A percentile compares a stretch with the other conserved stretches of the same genome.
Evolutionary conservation across 2,888 invertebrate species (phyloP).

Genomic region (Pyrrhosoma nymphula): DNA sequence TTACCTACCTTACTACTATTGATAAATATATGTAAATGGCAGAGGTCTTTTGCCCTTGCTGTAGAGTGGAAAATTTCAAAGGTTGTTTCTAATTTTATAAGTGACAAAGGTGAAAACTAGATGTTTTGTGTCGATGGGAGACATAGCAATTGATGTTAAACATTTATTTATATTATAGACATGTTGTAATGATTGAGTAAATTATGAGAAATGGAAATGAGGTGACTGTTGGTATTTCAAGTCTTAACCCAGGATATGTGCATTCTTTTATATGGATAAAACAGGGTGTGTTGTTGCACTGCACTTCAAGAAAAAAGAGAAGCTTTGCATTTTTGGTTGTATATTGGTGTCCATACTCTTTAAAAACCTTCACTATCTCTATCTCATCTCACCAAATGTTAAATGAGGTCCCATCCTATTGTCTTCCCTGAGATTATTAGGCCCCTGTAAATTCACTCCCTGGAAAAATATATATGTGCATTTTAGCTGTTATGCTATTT

Average conservation of each 20-base stretch:
- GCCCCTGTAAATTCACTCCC: conserved; percentile 37
- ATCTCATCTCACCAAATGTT: conserved; percentile 14
- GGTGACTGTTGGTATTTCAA: conserved; percentile 47
- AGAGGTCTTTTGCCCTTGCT: conserved; percentile 36
- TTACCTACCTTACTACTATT: neutral
- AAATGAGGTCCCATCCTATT: conserved; percentile 13
- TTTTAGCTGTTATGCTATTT: conserved; percentile 56
- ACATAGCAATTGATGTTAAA: conserved; percentile 58
- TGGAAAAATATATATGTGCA: conserved; percentile 23
- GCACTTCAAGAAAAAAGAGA: conserved; percentile 27
- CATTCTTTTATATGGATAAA: conserved; percentile 63
- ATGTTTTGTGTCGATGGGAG: conserved; percentile 45
- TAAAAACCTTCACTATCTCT: neutral
- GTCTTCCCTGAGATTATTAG: conserved; percentile 44
- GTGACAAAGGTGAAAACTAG: conserved; percentile 38
- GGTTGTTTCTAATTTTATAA: conserved; percentile 63
- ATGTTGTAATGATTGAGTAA: conserved; percentile 57
- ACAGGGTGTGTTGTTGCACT: conserved; percentile 62
- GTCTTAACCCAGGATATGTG: conserved; percentile 27
- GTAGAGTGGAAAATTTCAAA: conserved; percentile 23
- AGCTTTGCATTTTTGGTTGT: conserved; percentile 55
- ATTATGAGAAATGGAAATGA: conserved; percentile 45
- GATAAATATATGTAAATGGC: conserved; percentile 53
- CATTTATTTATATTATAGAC: conserved; percentile 63
- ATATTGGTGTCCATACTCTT: conserved; percentile 47